These are phyloP conservation scores for Montipora capricornis DNA, from an alignment of 64 coral and sea anemone species.

Conservation along the genomic window DNA sequence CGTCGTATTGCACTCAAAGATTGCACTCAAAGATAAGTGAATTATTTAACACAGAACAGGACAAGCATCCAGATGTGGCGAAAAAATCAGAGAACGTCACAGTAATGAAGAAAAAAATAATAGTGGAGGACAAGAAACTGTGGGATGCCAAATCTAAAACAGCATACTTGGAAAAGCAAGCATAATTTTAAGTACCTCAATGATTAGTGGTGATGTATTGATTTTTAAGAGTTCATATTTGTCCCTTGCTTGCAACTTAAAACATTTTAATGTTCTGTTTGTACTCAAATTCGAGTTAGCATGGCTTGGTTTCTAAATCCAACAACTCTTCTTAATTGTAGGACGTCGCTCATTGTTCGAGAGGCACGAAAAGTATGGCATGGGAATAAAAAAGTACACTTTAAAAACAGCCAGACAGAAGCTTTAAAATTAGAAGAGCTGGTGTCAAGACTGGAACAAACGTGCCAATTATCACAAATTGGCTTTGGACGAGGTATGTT, in stretches of 20 bases:
- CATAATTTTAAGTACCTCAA: not conserved
- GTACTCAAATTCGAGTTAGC: not conserved
- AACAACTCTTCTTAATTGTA: slow-evolving; percentile 19
- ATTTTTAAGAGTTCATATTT: not conserved
- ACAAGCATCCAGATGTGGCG: not conserved
- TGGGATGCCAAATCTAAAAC: slow-evolving; percentile 41
- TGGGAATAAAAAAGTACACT: slow-evolving; percentile 41
- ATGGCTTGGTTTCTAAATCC: not conserved
- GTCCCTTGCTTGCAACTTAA: not conserved
- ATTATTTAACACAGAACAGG: not conserved
- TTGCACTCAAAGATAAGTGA: slow-evolving; percentile 46
- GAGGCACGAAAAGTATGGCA: slow-evolving; percentile 51
- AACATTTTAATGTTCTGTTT: not conserved
- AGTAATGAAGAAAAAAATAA: not conserved
- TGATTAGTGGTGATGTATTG: slow-evolving; percentile 5
- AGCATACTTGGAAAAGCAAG: slow-evolving; percentile 23
- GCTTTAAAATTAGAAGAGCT: slow-evolving; percentile 47
- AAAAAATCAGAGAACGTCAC: not conserved
- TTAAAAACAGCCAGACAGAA: slow-evolving; percentile 30
- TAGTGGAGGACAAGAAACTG: not conserved
- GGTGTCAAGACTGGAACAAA: slow-evolving; percentile 14
- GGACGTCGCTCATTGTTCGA: slow-evolving; percentile 42
- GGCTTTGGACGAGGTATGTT: slow-evolving; percentile 47
- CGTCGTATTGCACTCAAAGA: not conserved
- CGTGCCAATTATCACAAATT: slow-evolving; percentile 30